phyloP scores from a whole-genome alignment of 2,113 vertebrate genomes.

The Burhinus bistriatus region DNA sequence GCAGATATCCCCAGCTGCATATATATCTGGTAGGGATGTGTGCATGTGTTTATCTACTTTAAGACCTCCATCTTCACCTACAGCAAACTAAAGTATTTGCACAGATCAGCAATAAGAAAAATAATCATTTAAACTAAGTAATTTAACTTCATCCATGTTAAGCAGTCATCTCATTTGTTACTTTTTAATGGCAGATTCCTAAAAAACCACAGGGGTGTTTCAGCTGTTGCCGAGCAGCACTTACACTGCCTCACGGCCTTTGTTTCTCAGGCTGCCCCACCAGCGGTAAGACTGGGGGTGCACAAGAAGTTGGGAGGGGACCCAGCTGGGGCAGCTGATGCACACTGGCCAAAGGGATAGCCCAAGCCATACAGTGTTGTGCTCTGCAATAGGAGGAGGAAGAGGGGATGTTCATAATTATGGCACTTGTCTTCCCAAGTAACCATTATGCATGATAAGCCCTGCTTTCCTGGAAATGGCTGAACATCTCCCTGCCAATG shows the following conservation, averaged over 20 bases:
- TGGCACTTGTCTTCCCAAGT: background rate
- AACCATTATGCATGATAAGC: fast-evolving
- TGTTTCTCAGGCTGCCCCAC: fast-evolving
- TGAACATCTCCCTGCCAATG: fast-evolving
- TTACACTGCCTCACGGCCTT: fast-evolving
- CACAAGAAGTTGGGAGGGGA: background rate
- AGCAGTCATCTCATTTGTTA: background rate
- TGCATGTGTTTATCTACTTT: slow-evolving; percentile 86
- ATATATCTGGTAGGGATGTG: slow-evolving; percentile 84
- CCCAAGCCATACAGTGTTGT: fast-evolving
- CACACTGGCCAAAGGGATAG: background rate
- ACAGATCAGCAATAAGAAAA: background rate
- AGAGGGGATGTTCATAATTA: background rate
- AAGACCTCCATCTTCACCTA: slow-evolving; percentile 86
- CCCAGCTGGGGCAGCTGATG: background rate
- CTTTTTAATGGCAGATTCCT: background rate
- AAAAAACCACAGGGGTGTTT: background rate
- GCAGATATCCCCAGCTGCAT: slow-evolving; percentile 93
- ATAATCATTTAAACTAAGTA: background rate
- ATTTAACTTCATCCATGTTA: background rate
- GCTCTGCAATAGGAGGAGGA: background rate
- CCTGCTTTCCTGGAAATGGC: background rate
- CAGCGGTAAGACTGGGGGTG: background rate
- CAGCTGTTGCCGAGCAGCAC: background rate
- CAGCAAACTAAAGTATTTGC: slow-evolving; percentile 75